Evolutionary conservation across 2,888 invertebrate species (phyloP).

Genomic region (Mythimna pallens): DNA sequence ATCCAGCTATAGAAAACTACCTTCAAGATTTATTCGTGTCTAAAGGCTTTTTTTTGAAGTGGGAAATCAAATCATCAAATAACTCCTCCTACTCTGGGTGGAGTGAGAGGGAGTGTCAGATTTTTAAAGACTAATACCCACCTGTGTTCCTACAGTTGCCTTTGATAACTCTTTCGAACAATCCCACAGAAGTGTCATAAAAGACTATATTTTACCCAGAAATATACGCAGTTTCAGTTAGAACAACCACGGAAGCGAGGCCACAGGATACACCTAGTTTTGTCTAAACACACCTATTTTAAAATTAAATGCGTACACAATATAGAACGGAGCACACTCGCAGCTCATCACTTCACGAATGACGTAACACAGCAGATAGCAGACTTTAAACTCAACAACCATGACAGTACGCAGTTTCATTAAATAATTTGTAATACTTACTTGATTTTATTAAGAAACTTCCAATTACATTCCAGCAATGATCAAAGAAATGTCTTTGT

Average conservation of each 20-base stretch:
- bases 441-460: slow-evolving; percentile 23
- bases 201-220: too few relatives aligned
- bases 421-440: neutral
- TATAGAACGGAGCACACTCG: neutral
- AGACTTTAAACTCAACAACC: neutral
- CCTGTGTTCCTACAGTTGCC: too few relatives aligned
- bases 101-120: too few relatives aligned
- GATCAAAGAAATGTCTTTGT: slow-evolving; percentile 43
- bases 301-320: neutral
- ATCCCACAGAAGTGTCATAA: too few relatives aligned
- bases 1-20: too few relatives aligned
- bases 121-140: too few relatives aligned
- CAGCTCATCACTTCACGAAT: neutral
- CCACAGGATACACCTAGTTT: neutral
- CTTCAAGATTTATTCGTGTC: too few relatives aligned
- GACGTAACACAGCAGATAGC: neutral
- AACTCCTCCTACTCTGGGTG: too few relatives aligned
- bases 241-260: neutral
- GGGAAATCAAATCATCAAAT: too few relatives aligned
- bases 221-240: too few relatives aligned
- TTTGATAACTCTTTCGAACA: too few relatives aligned
- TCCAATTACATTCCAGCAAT: slow-evolving; percentile 20
- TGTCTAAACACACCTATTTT: neutral
- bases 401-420: neutral
- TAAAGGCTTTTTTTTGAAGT: too few relatives aligned